A percentile compares a stretch with the other conserved stretches of the same genome.
Conservation (phyloP, 2,888 invertebrate species). For the Agriotes lineatus region DNA sequence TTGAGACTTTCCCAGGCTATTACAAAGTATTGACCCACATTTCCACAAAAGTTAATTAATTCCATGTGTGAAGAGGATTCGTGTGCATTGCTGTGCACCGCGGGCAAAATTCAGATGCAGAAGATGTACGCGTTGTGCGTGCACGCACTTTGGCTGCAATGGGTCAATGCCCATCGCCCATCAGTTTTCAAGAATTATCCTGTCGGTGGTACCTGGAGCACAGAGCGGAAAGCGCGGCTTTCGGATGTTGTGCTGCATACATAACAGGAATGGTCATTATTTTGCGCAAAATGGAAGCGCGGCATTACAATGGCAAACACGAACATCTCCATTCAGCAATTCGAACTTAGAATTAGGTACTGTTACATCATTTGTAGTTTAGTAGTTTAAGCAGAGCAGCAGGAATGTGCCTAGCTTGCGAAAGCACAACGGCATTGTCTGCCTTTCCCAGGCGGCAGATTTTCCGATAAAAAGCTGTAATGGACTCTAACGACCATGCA, state of each 20-base stretch:
- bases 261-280: slow-evolving; percentile 36
- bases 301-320: slow-evolving; percentile 36
- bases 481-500: too few species aligned
- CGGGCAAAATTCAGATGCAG: too few species aligned
- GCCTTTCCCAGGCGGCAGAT: slow-evolving; percentile 17
- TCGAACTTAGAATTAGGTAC: slow-evolving; percentile 21
- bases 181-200: too few species aligned
- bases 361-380: slow-evolving; percentile 35
- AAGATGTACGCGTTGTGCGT: too few species aligned
- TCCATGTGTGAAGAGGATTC: not conserved
- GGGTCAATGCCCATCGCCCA: slow-evolving; percentile 7
- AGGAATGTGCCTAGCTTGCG: slow-evolving; percentile 16
- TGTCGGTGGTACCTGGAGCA: not conserved
- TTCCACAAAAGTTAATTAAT: not conserved
- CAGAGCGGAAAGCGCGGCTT: not conserved
- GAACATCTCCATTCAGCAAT: slow-evolving; percentile 26
- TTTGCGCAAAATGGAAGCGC: not conserved
- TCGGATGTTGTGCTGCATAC: too few species aligned
- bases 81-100: too few species aligned
- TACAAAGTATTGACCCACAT: not conserved
- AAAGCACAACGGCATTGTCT: slow-evolving; percentile 26
- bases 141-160: too few species aligned
- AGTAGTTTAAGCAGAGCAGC: slow-evolving; percentile 27
- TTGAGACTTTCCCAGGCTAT: not conserved
- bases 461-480: not conserved